A percentile compares a stretch with the other conserved stretches of the same genome.
Evolutionary conservation across 2,797 vertebrate genomes (phyloP).

Genomic region (Limnodromus scolopaceus): DNA sequence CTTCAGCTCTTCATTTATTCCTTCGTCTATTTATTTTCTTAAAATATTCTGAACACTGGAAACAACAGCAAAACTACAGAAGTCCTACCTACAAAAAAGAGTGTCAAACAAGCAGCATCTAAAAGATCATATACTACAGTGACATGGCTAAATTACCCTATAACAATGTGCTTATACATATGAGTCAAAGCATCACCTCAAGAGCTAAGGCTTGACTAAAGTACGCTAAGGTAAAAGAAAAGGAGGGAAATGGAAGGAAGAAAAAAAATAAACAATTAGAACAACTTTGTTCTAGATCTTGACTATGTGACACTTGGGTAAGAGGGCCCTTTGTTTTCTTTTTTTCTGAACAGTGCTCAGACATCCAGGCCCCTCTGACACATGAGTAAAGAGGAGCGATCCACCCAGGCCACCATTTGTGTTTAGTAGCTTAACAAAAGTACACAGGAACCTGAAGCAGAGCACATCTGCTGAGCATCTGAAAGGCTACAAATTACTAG

Average conservation of each 20-base stretch:
- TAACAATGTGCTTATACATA: not conserved
- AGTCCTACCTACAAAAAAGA: not conserved
- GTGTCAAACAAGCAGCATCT: not conserved
- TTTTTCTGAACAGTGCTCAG: accelerated
- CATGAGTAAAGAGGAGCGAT: not conserved
- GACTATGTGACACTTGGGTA: not conserved
- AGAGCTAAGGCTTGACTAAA: not conserved
- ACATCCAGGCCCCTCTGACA: not conserved
- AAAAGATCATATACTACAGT: not conserved
- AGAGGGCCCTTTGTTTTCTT: not conserved
- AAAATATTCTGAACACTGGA: not conserved
- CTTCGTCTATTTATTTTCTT: not conserved
- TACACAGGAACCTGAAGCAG: not conserved
- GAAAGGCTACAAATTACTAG: not conserved
- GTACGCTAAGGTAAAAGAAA: not conserved
- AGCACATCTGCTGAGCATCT: not conserved
- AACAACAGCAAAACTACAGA: not conserved
- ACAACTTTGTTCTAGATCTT: not conserved
- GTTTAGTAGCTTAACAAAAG: not conserved
- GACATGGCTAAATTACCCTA: not conserved
- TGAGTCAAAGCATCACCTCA: not conserved
- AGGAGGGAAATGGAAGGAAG: not conserved
- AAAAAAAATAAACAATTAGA: not conserved
- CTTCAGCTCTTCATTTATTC: not conserved
- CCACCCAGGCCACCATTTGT: not conserved